Conservation (phyloP, 1,140 invertebrate genomes). For the Akabosia matsudoensis region DNA sequence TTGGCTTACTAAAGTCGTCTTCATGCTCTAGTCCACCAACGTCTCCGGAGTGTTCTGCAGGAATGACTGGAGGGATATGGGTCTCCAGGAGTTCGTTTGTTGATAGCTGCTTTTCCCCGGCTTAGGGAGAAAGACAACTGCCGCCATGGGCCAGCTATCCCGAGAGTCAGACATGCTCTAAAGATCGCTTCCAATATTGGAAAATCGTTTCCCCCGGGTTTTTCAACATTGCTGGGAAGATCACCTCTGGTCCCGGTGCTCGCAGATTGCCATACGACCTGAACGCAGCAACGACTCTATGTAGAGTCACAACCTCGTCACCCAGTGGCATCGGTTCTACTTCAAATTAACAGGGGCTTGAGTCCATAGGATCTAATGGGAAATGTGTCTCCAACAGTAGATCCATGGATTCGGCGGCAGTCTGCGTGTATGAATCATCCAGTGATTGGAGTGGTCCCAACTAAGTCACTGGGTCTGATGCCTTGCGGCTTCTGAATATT, state of each 20-base stretch:
- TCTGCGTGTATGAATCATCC: not conserved
- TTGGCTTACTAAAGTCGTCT: too few species aligned
- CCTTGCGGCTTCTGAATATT: not conserved
- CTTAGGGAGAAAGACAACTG: too few species aligned
- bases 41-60: too few species aligned
- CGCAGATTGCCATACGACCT: constrained; percentile 17
- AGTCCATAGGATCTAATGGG: too few species aligned
- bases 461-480: not conserved
- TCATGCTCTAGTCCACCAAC: constrained; percentile 27
- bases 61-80: constrained; percentile 40
- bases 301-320: not conserved
- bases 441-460: not conserved
- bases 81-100: too few species aligned
- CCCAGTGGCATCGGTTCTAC: not conserved
- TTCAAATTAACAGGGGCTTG: too few species aligned
- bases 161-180: too few species aligned
- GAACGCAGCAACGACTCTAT: constrained; percentile 10
- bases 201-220: not conserved
- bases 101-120: too few species aligned
- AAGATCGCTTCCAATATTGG: not conserved
- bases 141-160: not conserved
- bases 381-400: not conserved
- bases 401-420: not conserved
- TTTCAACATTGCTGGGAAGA: too few species aligned
- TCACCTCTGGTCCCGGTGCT: constrained; percentile 32